A percentile compares a stretch with the other conserved stretches of the same genome.
Conservation (phyloP, 2,113 vertebrate species). For the Hemicordylus capensis region DNA sequence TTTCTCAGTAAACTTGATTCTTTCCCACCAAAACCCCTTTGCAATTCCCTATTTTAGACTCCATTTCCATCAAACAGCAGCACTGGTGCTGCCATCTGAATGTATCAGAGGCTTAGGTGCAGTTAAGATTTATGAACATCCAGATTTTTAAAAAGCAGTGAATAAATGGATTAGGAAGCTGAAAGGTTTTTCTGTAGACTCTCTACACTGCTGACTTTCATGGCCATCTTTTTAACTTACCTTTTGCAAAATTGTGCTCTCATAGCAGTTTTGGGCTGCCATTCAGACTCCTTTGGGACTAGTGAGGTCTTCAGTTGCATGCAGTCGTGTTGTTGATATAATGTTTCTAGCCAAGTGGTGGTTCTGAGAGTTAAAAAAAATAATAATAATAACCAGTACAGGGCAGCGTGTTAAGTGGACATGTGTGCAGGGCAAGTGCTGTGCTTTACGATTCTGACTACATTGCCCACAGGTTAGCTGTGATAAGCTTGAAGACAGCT, state of each 20-base stretch:
- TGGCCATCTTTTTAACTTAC: background rate
- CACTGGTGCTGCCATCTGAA: background rate
- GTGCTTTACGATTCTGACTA: background rate
- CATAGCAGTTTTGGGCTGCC: slow-evolving; percentile 36
- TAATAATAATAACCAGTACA: background rate
- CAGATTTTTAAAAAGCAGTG: background rate
- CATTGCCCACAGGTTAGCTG: background rate
- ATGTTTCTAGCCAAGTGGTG: background rate
- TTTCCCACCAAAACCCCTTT: no score
- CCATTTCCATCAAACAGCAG: background rate
- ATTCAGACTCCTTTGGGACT: slow-evolving; percentile 28
- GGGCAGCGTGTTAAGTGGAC: background rate
- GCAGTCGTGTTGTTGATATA: background rate
- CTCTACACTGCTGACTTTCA: background rate
- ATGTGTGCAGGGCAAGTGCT: background rate
- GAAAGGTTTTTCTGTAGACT: background rate
- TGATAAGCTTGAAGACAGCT: background rate
- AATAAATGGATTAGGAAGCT: background rate
- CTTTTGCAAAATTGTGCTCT: background rate
- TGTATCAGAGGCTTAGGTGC: background rate
- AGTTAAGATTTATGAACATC: background rate
- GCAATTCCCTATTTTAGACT: background rate
- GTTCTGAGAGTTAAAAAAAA: background rate
- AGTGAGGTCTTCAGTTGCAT: background rate
- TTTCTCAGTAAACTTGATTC: background rate